A percentile compares a stretch with the other conserved stretches of the same genome.
Evolutionary conservation across 2,113 vertebrate species (phyloP).

Genomic region (Pterocles burchelli): DNA sequence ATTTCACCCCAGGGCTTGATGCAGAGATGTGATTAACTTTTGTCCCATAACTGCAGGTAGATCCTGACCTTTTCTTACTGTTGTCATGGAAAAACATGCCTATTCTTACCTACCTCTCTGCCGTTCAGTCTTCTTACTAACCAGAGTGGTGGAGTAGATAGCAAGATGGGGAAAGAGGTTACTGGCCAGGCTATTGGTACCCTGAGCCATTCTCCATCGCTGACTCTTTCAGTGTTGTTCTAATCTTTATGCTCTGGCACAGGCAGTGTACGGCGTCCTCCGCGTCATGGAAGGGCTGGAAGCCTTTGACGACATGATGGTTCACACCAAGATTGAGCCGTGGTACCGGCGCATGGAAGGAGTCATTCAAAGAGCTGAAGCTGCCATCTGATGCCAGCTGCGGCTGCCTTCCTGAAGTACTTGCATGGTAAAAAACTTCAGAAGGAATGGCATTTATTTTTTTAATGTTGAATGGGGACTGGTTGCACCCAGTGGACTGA

Average conservation of each 20-base stretch:
- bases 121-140: not conserved
- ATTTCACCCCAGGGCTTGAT: not conserved
- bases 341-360: conserved; percentile 91
- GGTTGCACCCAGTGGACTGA: not conserved
- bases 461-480: not conserved
- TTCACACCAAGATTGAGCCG: conserved; percentile 84
- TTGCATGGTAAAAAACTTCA: not conserved
- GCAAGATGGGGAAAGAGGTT: not conserved
- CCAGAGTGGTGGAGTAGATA: not conserved
- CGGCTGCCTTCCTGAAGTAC: not conserved
- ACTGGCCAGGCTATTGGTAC: not conserved
- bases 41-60: not conserved
- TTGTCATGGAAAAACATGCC: not conserved
- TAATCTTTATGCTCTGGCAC: not conserved
- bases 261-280: conserved; percentile 95
- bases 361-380: conserved; percentile 62
- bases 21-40: not conserved
- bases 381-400: not conserved
- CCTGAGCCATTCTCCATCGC: not conserved
- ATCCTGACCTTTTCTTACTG: not conserved
- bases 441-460: not conserved
- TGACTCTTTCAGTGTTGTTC: not conserved
- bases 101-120: not conserved
- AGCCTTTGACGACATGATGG: conserved; percentile 94
- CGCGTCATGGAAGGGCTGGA: conserved; percentile 95